These are phyloP conservation scores for Dryobates pubescens DNA, from an alignment of 2,797 vertebrate species.

Conservation along the genomic window DNA sequence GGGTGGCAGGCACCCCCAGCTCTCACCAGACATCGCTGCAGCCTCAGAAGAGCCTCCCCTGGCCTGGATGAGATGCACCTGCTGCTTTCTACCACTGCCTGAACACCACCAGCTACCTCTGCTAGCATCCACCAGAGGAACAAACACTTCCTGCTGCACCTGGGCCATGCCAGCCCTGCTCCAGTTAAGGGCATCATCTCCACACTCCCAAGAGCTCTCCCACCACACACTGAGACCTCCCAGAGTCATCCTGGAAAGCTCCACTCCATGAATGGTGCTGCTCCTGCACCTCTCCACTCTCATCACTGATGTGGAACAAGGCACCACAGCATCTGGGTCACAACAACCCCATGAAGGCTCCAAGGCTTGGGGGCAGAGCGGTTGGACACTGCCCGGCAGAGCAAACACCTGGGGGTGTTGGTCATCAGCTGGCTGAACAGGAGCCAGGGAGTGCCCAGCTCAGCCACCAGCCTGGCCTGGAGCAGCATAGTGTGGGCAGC, in stretches of 20 bases:
- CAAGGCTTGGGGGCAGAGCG: no score
- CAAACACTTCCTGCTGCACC: not conserved
- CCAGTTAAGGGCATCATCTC: not conserved
- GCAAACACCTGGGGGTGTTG: no score
- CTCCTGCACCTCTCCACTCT: not conserved
- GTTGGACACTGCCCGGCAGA: no score
- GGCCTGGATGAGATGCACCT: not conserved
- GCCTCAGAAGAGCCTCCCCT: not conserved
- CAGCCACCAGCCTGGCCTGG: no score
- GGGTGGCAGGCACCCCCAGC: not conserved
- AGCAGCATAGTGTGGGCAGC: no score
- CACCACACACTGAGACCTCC: not conserved
- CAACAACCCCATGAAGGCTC: no score
- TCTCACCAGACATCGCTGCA: not conserved
- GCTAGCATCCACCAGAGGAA: not conserved
- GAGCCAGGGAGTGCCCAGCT: no score
- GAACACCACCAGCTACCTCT: not conserved
- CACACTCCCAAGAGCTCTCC: not conserved
- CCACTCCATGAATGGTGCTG: not conserved
- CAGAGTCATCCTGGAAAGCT: not conserved
- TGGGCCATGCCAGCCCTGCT: not conserved
- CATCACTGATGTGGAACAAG: accelerated
- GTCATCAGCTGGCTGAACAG: no score
- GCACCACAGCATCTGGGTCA: no score
- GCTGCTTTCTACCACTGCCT: not conserved